Conservation (phyloP, 2,113 vertebrate species). For the Tachycineta bicolor region DNA sequence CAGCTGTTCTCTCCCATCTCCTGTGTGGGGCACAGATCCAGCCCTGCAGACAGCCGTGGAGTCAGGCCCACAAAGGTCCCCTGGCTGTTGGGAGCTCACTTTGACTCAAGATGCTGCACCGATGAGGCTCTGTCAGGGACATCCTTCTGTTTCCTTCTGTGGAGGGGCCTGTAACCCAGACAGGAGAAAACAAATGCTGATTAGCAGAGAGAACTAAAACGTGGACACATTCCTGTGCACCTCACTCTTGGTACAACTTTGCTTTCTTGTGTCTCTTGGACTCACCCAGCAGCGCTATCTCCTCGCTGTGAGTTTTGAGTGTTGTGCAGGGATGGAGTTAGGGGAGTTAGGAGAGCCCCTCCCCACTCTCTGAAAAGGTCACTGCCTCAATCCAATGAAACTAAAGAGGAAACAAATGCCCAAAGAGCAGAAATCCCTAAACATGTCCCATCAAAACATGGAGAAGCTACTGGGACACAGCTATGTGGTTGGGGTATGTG, state of each 20-base stretch:
- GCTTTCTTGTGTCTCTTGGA: not conserved
- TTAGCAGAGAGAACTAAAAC: not conserved
- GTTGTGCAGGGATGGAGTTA: not conserved
- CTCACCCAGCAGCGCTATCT: not conserved
- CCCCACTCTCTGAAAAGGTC: not conserved
- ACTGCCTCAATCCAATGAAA: not conserved
- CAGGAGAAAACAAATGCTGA: not conserved
- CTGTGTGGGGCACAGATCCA: too few species aligned
- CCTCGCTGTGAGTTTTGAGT: fast-evolving
- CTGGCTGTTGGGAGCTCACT: too few species aligned
- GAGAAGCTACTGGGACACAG: not conserved
- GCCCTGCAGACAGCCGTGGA: too few species aligned
- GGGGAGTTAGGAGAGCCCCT: not conserved
- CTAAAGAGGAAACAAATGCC: not conserved
- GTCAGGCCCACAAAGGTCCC: too few species aligned
- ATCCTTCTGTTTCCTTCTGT: not conserved
- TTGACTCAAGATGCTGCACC: too few species aligned
- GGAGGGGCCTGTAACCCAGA: not conserved
- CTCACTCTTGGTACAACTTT: not conserved
- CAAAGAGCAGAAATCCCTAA: not conserved
- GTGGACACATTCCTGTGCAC: not conserved
- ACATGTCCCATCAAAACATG: not conserved
- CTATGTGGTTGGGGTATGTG: too few species aligned
- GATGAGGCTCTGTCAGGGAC: not conserved
- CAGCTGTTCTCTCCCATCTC: too few species aligned